A percentile compares a stretch with the other conserved stretches of the same genome.
Evolutionary conservation across 2,113 vertebrate species (phyloP).

Genomic region (Pteruthius melanotis): DNA sequence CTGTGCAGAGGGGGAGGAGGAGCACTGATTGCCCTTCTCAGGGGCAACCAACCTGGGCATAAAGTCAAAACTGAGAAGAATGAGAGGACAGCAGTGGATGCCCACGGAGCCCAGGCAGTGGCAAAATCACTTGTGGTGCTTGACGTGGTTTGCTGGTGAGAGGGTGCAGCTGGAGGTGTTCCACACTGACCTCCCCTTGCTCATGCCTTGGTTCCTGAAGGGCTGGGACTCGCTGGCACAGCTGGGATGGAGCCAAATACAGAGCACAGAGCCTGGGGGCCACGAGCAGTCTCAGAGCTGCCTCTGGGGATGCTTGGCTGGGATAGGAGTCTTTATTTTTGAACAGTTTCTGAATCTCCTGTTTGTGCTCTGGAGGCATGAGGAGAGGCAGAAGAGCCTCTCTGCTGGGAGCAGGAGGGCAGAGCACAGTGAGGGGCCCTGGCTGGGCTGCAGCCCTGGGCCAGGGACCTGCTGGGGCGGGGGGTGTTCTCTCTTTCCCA

Average conservation of each 20-base stretch:
- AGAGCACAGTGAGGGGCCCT: accelerated
- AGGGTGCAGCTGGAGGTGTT: neutral
- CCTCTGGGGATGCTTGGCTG: neutral
- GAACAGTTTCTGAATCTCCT: neutral
- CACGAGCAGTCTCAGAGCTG: neutral
- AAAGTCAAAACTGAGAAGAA: neutral
- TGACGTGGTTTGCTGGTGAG: neutral
- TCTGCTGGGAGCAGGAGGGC: neutral
- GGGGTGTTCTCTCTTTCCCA: neutral
- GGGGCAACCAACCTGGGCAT: neutral
- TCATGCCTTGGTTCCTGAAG: neutral
- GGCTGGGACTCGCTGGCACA: neutral
- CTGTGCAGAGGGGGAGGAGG: neutral
- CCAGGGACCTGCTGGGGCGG: neutral
- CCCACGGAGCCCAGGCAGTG: neutral
- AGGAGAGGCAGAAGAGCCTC: neutral
- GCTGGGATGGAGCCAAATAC: neutral
- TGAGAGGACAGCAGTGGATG: neutral
- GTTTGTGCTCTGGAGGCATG: accelerated
- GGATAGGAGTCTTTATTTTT: neutral
- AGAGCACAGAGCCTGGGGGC: neutral
- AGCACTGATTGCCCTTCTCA: neutral
- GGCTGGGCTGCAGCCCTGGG: neutral
- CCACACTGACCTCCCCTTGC: neutral
- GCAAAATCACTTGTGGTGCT: neutral